These are phyloP conservation scores for Malthinus seriepunctatus DNA, from an alignment of 2,888 invertebrate species.

Conservation along the genomic window DNA sequence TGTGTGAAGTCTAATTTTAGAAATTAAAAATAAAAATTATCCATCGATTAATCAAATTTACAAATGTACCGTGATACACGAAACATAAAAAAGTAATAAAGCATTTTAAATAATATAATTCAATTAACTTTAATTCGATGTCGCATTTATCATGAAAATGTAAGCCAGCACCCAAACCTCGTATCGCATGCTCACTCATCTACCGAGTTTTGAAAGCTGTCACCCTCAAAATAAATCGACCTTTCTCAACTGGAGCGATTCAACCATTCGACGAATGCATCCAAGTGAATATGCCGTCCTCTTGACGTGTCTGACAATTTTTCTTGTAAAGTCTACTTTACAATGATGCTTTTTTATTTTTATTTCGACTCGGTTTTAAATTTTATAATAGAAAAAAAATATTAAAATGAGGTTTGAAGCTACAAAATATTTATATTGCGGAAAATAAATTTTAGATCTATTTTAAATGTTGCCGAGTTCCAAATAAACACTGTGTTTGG, in stretches of 20 bases:
- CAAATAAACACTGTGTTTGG: too few relatives aligned
- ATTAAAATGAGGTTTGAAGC: too few relatives aligned
- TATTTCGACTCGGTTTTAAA: slow-evolving; percentile 6
- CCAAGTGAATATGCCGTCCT: slow-evolving; percentile 34
- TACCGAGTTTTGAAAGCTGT: slow-evolving; percentile 37
- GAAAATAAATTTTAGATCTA: too few relatives aligned
- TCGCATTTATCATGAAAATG: slow-evolving; percentile 23
- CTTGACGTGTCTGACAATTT: slow-evolving; percentile 28
- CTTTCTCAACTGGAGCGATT: slow-evolving; percentile 35
- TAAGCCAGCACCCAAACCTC: slow-evolving; percentile 15
- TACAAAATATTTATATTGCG: too few relatives aligned
- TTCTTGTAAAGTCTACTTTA: slow-evolving; percentile 22
- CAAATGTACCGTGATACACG: neutral
- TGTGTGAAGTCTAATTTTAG: too few relatives aligned
- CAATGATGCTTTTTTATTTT: slow-evolving; percentile 12
- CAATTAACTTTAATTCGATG: slow-evolving; percentile 26
- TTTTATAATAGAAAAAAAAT: neutral
- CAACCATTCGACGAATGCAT: slow-evolving; percentile 34
- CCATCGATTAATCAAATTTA: too few relatives aligned
- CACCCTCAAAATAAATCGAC: slow-evolving; percentile 38
- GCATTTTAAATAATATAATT: slow-evolving; percentile 15
- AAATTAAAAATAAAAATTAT: too few relatives aligned
- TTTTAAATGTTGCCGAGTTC: too few relatives aligned
- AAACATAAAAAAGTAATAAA: neutral
- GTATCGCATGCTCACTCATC: slow-evolving; percentile 28